These are phyloP conservation scores for Solea senegalensis DNA, from an alignment of 2,113 vertebrate genomes.

Conservation along the genomic window DNA sequence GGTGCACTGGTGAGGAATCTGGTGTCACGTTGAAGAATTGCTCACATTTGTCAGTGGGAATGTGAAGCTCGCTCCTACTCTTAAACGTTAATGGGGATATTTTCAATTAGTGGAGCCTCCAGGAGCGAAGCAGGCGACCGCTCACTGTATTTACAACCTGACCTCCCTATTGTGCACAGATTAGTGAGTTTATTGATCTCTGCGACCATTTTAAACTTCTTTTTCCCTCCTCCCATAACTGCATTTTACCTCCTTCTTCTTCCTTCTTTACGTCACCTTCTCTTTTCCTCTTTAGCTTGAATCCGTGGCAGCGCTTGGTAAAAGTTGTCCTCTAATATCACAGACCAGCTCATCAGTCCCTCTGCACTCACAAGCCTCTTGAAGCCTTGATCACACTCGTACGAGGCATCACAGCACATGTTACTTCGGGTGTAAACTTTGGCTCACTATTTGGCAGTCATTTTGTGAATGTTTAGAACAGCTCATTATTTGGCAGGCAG, in stretches of 20 bases:
- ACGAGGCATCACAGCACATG: constrained; percentile 12
- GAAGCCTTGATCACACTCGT: constrained; percentile 30
- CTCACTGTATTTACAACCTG: constrained; percentile 57
- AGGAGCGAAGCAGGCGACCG: constrained; percentile 47
- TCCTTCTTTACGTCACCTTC: not conserved
- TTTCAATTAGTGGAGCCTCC: constrained; percentile 78
- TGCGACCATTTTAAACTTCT: constrained; percentile 38
- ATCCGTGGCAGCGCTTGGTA: constrained; percentile 45
- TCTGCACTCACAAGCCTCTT: constrained; percentile 56
- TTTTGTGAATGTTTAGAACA: no score
- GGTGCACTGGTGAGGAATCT: constrained; percentile 35
- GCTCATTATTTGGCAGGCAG: no score
- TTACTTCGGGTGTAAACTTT: no score
- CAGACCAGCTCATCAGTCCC: constrained; percentile 55
- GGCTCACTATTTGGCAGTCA: no score
- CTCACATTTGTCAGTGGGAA: constrained; percentile 62
- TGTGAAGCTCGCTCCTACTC: constrained; percentile 39
- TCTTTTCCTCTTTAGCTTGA: constrained; percentile 18
- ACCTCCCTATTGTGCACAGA: constrained; percentile 45
- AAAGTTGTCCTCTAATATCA: constrained; percentile 73
- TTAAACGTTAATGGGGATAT: constrained; percentile 66
- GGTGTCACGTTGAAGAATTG: constrained; percentile 50
- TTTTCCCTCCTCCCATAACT: not conserved
- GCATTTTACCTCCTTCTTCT: constrained; percentile 28
- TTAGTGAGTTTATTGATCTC: constrained; percentile 67